Evolutionary conservation across 2,113 vertebrate species (phyloP).

Genomic region (Mustela lutreola): DNA sequence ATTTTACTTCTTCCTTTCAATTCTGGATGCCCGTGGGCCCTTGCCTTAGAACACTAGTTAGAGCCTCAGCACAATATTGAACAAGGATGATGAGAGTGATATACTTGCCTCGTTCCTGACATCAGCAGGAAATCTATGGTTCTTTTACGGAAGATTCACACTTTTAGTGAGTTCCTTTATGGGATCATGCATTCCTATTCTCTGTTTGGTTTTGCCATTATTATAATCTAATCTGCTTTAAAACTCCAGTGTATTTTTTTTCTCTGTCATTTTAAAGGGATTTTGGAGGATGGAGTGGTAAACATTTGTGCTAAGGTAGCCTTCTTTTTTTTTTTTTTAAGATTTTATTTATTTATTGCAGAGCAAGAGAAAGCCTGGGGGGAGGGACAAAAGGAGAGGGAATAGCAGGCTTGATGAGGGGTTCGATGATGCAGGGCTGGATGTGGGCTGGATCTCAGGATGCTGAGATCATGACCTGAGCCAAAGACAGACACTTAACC

Average conservation of each 20-base stretch:
- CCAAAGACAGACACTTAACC: neutral
- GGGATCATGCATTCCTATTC: neutral
- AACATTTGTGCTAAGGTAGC: neutral
- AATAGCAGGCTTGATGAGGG: neutral
- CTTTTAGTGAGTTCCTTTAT: neutral
- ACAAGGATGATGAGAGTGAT: neutral
- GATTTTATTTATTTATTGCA: neutral
- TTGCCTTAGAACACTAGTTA: neutral
- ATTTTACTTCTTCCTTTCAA: neutral
- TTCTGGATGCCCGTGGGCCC: neutral
- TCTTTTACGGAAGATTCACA: neutral
- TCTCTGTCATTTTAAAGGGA: neutral
- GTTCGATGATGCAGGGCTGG: neutral
- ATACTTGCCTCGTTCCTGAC: neutral
- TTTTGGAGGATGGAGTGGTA: neutral
- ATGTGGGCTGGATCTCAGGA: neutral
- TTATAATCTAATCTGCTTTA: neutral
- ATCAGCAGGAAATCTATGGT: neutral
- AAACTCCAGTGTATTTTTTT: neutral
- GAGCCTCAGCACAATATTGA: neutral
- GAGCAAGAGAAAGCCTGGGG: neutral
- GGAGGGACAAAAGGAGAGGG: neutral
- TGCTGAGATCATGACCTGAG: neutral
- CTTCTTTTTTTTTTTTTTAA: neutral
- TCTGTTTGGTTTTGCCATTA: neutral